Evolutionary conservation across 2,888 invertebrate species (phyloP).

Genomic region (Pimpla rufipes): DNA sequence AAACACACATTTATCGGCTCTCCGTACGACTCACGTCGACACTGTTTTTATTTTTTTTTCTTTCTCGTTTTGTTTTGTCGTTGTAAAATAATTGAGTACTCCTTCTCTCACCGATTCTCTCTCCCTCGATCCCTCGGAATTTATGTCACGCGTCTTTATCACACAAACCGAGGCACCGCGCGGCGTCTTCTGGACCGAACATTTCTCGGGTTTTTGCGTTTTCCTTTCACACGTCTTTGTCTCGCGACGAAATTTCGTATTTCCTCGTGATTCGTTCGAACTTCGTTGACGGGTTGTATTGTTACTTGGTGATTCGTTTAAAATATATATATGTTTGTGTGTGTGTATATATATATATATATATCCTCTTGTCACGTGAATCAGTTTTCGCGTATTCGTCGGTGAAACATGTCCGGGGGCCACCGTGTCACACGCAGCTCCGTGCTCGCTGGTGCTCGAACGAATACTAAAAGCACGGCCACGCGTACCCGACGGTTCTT

Average conservation of each 20-base stretch:
- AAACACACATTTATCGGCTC: constrained; percentile 64
- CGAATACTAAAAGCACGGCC: constrained; percentile 61
- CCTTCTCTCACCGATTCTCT: constrained; percentile 62
- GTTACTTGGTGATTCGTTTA: neutral
- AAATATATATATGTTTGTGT: neutral
- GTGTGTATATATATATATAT: neutral
- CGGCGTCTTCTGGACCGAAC: constrained; percentile 60
- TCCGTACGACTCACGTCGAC: constrained; percentile 15
- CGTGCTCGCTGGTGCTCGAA: constrained; percentile 65
- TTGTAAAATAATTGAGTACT: constrained; percentile 37
- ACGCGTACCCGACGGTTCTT: constrained; percentile 58
- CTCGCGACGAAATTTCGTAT: neutral
- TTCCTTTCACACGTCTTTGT: constrained; percentile 26
- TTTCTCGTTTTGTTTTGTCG: constrained; percentile 50
- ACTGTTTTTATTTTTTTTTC: constrained; percentile 34
- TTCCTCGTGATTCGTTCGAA: too few relatives aligned
- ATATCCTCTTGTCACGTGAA: constrained; percentile 29
- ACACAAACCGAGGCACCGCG: constrained; percentile 69
- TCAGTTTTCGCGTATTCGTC: constrained; percentile 17
- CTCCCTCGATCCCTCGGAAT: constrained; percentile 60
- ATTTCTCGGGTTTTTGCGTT: constrained; percentile 23
- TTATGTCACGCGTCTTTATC: constrained; percentile 69
- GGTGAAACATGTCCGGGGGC: constrained; percentile 6
- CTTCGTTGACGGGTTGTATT: neutral
- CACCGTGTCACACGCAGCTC: constrained; percentile 44